Conservation (phyloP, 2,888 invertebrate genomes). For the Agriotes lineatus region DNA sequence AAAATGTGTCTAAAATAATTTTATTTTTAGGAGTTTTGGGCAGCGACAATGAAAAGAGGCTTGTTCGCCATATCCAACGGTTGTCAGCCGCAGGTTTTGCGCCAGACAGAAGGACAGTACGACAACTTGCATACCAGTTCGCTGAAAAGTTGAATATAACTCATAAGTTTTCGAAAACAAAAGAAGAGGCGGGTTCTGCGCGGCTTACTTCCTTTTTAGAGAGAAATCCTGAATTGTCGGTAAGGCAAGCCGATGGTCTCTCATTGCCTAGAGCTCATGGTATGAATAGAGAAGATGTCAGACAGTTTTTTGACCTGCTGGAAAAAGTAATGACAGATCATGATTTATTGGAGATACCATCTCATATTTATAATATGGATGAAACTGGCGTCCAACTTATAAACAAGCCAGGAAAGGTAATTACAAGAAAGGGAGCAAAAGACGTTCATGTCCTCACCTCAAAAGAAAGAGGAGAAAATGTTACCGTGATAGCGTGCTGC, state of each 20-base stretch:
- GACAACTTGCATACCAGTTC: slow-evolving; percentile 28
- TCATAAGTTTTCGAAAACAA: slow-evolving; percentile 14
- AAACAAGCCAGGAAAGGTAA: slow-evolving; percentile 13
- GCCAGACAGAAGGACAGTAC: slow-evolving; percentile 16
- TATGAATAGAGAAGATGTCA: background rate
- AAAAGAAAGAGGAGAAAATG: slow-evolving; percentile 28
- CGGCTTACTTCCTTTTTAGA: slow-evolving; percentile 20
- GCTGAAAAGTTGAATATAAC: slow-evolving; percentile 23
- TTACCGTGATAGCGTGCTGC: slow-evolving; percentile 32
- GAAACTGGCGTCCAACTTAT: slow-evolving; percentile 19
- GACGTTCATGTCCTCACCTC: background rate
- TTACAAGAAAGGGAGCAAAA: slow-evolving; percentile 23
- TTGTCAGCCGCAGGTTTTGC: slow-evolving; percentile 22
- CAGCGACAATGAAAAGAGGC: slow-evolving; percentile 17
- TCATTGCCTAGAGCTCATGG: no score
- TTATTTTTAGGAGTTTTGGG: background rate
- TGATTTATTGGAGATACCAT: slow-evolving; percentile 11
- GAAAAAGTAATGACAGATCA: slow-evolving; percentile 25
- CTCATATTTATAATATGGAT: slow-evolving; percentile 38
- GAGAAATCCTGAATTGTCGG: slow-evolving; percentile 23
- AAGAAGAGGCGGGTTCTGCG: slow-evolving; percentile 12
- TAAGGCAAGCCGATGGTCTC: slow-evolving; percentile 24
- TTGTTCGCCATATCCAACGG: slow-evolving; percentile 12
- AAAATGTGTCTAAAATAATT: background rate
- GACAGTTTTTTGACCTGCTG: slow-evolving; percentile 34